Evolutionary conservation across 2,888 invertebrate genomes (phyloP).

Genomic region (Dolomedes plantarius): DNA sequence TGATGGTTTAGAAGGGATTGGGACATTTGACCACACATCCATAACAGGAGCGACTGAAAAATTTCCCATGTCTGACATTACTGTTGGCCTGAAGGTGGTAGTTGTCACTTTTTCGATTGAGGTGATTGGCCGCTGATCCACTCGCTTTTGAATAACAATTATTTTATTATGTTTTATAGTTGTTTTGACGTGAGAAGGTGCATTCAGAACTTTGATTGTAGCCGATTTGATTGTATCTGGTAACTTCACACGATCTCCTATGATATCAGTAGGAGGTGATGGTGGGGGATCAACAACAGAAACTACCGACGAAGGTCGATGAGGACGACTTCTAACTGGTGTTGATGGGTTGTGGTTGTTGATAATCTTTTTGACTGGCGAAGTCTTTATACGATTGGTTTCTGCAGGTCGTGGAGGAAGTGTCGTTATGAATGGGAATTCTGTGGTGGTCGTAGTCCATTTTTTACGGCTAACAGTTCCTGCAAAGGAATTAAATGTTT

Average conservation of each 20-base stretch:
- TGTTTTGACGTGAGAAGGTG: conserved; percentile 61
- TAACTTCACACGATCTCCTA: conserved; percentile 57
- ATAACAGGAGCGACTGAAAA: conserved; percentile 62
- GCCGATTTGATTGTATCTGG: conserved; percentile 70
- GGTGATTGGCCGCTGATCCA: conserved; percentile 11
- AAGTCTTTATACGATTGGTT: background rate
- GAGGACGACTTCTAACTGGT: background rate
- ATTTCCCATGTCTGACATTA: conserved; percentile 23
- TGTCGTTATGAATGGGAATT: too few relatives aligned
- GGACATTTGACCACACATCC: conserved; percentile 67
- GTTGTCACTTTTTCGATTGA: background rate
- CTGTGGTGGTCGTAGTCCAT: background rate
- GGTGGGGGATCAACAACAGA: conserved; percentile 5
- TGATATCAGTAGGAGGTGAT: conserved; percentile 19
- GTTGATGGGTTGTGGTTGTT: conserved; percentile 45
- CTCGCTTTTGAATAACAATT: conserved; percentile 69
- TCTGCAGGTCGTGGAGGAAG: too few relatives aligned
- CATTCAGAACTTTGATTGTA: conserved; percentile 68
- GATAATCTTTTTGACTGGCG: background rate
- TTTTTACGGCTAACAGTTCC: conserved; percentile 38
- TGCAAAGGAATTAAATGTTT: background rate
- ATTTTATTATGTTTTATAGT: conserved; percentile 72
- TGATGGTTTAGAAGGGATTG: conserved; percentile 55
- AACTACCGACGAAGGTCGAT: conserved; percentile 30
- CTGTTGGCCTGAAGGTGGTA: conserved; percentile 10